Base-by-base conservation (phyloP, 2,797 vertebrate species). In the Strix occidentalis region DNA sequence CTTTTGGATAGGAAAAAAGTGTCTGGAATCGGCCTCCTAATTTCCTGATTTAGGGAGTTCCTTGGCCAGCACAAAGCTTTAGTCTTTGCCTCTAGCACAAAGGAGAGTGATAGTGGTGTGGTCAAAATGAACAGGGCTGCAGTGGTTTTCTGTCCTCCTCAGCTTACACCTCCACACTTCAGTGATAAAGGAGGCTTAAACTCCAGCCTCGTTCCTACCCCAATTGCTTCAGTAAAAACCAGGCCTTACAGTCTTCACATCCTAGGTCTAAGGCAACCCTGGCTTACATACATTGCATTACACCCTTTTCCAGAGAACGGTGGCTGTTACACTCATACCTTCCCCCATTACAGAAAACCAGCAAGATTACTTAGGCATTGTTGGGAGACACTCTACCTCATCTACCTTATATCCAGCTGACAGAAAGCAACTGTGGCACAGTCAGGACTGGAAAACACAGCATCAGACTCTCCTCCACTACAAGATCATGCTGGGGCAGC, bases 211-310 rank as follows among this genome's bases (percentile, higher is more conserved):
- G 39, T 13, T 82, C 54, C 68, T 74, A 24, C 16, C 4, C 10
- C 46, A 72, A 1, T 0, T 37, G 50, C 12, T 45, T 66, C 18
- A 57, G 25, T 64, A 29, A 83, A 61, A 90, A 54, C 2, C 58
- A 54, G 28, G 20, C n/a, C 41, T 51, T 68, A 50, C 5, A 39
- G 18, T 18, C 58, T 74, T 58, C 53, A 29, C 14, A 26, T 3
- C 16, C 53, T 12, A 53, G 61, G 7, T 16, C 13, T 18, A 39
- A 77, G 70, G 46, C 26, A 46, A 26, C 16, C 33, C 70, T n/a
- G 61, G 28, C 37, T 60, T 37, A 28, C 23, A 6, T 0, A 11
- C 16, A 28, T 1, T 28, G 33, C 29, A 16, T 3, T 10, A 37
- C 12, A 48, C 6, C 19, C 51, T 31, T 4, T 28, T 39, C 61